Base-by-base conservation (phyloP, 2,797 vertebrate genomes). In the Limosa lapponica region DNA sequence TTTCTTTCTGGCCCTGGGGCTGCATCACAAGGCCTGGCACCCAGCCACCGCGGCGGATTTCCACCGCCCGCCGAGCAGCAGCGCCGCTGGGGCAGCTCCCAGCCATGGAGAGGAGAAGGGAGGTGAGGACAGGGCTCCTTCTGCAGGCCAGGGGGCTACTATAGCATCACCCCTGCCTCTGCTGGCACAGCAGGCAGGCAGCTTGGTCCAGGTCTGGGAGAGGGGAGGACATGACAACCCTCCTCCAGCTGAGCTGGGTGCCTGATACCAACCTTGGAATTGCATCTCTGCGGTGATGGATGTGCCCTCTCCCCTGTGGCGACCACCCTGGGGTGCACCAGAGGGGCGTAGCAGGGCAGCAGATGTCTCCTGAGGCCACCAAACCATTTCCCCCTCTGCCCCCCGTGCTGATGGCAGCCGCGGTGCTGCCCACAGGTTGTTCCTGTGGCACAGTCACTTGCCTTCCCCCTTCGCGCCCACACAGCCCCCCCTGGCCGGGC, bases 21-120 rank as follows among this genome's bases (percentile, higher is more conserved):
- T 72, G 43, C 28, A 49, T 39, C 70, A 73, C 44, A 39, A 79
- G 41, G 2, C 17, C 79, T 75, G 87, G 55, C 36, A 1, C 34
- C 1, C 10, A 46, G 82, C 66, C n/a, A 36, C 41, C 1, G 0
- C 0, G 0, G 57, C 1, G 0, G 46, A 67, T 64, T 59, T 48
- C 74, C 61, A 36, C 62, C 2, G 0, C 39, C 57, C 0, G 0
- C 69, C 0, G 1, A 18, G 59, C 58, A 62, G 37, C 72, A 74
- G 27, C 2, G 0, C 10, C 1, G 2, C 1, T 1, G 32, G 18
- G 16, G 51, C 73, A 80, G 32, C 62, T 72, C 43, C n/a, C 1
- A 1, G 59, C 16, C 10, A 1, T 0, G 0, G 34, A 75, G 54
- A 46, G 36, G 49, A 52, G 13, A 34, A 57, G n/a, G 55, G n/a